Evolutionary conservation across 2,888 invertebrate genomes (phyloP).

Genomic region (Hybos culiciformis): DNA sequence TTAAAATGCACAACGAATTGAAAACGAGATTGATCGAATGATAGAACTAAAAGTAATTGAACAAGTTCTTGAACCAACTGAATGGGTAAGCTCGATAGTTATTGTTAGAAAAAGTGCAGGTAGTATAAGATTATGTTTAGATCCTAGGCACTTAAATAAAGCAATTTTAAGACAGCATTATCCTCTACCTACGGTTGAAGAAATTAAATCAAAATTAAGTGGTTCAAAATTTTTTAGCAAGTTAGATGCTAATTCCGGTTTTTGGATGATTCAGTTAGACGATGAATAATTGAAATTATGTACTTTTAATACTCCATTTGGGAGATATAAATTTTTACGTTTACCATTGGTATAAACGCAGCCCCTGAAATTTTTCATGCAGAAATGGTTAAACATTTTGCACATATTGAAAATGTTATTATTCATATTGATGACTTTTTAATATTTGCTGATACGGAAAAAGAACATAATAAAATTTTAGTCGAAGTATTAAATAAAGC

Average conservation of each 20-base stretch:
- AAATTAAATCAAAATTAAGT: slow-evolving; percentile 14
- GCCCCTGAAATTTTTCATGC: slow-evolving; percentile 18
- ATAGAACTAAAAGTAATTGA: neutral
- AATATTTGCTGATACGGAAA: neutral
- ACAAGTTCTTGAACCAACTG: neutral
- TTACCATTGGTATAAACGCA: slow-evolving; percentile 18
- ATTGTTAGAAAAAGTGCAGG: neutral
- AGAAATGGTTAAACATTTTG: slow-evolving; percentile 11
- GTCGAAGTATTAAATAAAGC: slow-evolving; percentile 1
- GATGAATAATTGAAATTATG: neutral
- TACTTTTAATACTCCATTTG: slow-evolving; percentile 14
- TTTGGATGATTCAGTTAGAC: slow-evolving; percentile 5
- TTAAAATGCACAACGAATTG: neutral
- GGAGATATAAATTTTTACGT: slow-evolving; percentile 14
- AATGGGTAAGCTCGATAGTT: neutral
- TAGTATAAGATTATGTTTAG: slow-evolving; percentile 5
- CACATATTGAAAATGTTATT: slow-evolving; percentile 4
- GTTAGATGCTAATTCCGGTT: slow-evolving; percentile 15
- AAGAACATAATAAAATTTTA: slow-evolving; percentile 3
- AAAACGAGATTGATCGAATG: neutral
- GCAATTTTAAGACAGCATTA: slow-evolving; percentile 13
- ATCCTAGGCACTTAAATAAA: slow-evolving; percentile 14
- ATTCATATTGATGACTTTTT: slow-evolving; percentile 9
- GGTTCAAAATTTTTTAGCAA: slow-evolving; percentile 15
- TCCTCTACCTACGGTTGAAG: slow-evolving; percentile 16